Conservation (phyloP, 2,888 invertebrate genomes). For the Aleiodes testaceus region DNA sequence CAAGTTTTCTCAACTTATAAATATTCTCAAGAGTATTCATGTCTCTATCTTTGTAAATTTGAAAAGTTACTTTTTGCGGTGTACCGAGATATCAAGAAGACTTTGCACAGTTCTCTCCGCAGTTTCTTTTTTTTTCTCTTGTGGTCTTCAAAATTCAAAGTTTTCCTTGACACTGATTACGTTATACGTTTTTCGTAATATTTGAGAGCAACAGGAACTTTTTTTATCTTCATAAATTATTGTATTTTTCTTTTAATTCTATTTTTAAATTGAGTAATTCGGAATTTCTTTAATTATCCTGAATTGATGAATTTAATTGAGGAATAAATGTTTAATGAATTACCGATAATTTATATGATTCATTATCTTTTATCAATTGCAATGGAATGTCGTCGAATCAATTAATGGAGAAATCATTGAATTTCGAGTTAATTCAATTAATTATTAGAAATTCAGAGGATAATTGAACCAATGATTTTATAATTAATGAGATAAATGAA, state of each 20-base stretch:
- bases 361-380: no score
- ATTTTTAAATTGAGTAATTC: neutral
- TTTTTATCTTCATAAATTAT: neutral
- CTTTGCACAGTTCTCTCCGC: neutral
- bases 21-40: conserved; percentile 4
- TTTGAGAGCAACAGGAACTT: neutral
- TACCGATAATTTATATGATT: no score
- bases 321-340: no score
- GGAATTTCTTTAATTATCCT: neutral
- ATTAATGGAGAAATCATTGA: no score
- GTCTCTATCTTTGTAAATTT: conserved; percentile 21
- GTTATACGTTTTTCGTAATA: neutral
- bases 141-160: conserved; percentile 17
- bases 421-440: no score
- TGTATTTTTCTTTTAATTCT: neutral
- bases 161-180: conserved; percentile 13
- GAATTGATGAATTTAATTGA: no score
- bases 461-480: no score
- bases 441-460: no score
- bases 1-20: conserved; percentile 12
- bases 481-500: no score
- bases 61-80: conserved; percentile 24
- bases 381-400: no score
- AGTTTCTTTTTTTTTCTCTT: no score
- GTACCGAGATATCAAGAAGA: conserved; percentile 20